phyloP scores from a whole-genome alignment of 2,888 invertebrate genomes.

The Mesorhabditis sp. region DNA sequence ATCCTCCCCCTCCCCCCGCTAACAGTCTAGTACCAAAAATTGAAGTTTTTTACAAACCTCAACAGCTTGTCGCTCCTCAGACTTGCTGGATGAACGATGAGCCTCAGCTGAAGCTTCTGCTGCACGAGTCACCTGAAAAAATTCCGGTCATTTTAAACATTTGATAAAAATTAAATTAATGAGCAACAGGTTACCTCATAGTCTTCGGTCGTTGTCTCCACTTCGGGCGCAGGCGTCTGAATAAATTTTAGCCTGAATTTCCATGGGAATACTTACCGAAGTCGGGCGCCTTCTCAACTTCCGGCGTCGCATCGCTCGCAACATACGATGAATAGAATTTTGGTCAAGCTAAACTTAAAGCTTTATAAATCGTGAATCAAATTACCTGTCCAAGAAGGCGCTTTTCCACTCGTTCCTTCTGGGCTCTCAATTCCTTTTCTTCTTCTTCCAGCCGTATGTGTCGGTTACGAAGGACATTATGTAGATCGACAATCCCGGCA shows the following conservation, averaged over 20 bases:
- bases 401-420: background rate
- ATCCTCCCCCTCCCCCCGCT: too few relatives aligned
- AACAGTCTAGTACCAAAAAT: too few relatives aligned
- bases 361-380: background rate
- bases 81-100: too few relatives aligned
- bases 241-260: background rate
- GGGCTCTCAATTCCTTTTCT: constrained; percentile 1
- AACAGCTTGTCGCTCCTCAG: too few relatives aligned
- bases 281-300: constrained; percentile 1
- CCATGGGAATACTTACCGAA: background rate
- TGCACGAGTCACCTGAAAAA: too few relatives aligned
- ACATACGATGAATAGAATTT: background rate
- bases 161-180: too few relatives aligned
- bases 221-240: background rate
- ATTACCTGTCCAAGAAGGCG: background rate
- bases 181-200: too few relatives aligned
- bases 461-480: background rate
- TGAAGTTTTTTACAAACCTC: too few relatives aligned
- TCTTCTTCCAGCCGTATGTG: background rate
- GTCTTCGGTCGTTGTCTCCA: background rate
- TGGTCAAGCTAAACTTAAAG: background rate
- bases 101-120: too few relatives aligned
- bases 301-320: background rate
- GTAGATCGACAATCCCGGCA: background rate
- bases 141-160: too few relatives aligned